phyloP scores from a whole-genome alignment of 1,140 invertebrate genomes.

The Galleria mellonella region DNA sequence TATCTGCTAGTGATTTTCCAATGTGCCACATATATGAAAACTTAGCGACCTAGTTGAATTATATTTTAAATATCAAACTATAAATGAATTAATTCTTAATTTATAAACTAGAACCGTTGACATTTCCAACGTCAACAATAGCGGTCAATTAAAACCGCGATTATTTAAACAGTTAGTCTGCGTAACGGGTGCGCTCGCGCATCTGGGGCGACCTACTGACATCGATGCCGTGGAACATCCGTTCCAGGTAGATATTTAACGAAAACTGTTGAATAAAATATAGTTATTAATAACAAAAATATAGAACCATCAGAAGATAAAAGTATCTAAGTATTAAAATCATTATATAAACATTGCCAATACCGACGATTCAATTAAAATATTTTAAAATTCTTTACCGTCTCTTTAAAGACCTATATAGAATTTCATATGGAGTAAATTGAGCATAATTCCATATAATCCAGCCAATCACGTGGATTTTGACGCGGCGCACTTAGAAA shows the following conservation, averaged over 20 bases:
- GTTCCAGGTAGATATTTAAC: too few species aligned
- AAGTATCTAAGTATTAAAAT: too few species aligned
- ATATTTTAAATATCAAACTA: not conserved
- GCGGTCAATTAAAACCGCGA: constrained; percentile 37
- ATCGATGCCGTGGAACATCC: constrained; percentile 26
- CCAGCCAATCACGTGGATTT: constrained; percentile 27
- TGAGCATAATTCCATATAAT: constrained; percentile 51
- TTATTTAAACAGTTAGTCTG: constrained; percentile 56
- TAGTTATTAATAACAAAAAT: not conserved
- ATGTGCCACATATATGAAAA: too few species aligned
- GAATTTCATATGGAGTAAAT: constrained; percentile 49
- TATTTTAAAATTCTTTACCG: constrained; percentile 39
- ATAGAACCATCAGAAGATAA: too few species aligned
- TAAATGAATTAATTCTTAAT: too few species aligned
- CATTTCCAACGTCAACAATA: constrained; percentile 29
- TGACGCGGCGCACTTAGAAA: constrained; percentile 27
- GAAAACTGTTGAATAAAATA: not conserved
- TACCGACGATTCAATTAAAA: too few species aligned
- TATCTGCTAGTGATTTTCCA: too few species aligned
- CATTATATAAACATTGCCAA: too few species aligned
- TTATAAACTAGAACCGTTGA: constrained; percentile 13
- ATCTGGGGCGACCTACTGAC: constrained; percentile 61
- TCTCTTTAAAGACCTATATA: constrained; percentile 38
- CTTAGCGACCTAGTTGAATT: not conserved
- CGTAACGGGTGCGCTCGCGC: constrained; percentile 43